A percentile compares a stretch with the other conserved stretches of the same genome.
These are phyloP conservation scores for Nansenia antarctica DNA, from an alignment of 2,113 vertebrate genomes.

Conservation along the genomic window DNA sequence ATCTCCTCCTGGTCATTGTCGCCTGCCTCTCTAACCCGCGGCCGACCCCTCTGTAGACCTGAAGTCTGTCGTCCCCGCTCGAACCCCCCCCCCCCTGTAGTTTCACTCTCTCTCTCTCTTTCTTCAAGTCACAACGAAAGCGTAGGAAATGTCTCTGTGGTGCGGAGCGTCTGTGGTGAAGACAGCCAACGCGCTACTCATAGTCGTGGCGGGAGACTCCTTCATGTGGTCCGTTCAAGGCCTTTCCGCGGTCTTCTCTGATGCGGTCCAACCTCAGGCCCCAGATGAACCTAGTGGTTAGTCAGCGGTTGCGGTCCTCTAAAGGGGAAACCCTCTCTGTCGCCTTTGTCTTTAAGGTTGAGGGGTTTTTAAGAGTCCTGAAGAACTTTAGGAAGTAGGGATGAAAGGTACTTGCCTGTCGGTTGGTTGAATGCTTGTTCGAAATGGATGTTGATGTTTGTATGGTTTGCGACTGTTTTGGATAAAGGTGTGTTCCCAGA, in stretches of 20 bases:
- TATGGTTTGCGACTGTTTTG: too few relatives aligned
- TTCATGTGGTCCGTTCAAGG: neutral
- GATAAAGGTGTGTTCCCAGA: too few relatives aligned
- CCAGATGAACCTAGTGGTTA: neutral
- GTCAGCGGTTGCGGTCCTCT: neutral
- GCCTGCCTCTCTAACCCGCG: conserved; percentile 41
- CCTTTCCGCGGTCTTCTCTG: neutral
- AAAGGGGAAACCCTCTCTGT: neutral
- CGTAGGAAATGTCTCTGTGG: neutral
- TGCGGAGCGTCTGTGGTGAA: too few relatives aligned
- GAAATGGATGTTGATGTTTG: too few relatives aligned
- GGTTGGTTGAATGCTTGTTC: neutral
- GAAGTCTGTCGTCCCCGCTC: neutral
- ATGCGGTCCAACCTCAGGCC: neutral
- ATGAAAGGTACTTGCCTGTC: neutral
- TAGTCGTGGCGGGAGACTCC: neutral
- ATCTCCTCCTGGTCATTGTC: conserved; percentile 14
- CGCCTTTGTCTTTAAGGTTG: neutral
- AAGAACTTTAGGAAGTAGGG: neutral
- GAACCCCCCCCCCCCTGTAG: too few relatives aligned
- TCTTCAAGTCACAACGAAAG: neutral
- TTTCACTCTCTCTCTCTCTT: too few relatives aligned
- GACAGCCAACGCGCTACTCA: too few relatives aligned
- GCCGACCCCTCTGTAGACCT: neutral
- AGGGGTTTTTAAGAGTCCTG: neutral